These are phyloP conservation scores for Mactra quadrangularis DNA, from an alignment of 1,140 invertebrate genomes.

Conservation along the genomic window DNA sequence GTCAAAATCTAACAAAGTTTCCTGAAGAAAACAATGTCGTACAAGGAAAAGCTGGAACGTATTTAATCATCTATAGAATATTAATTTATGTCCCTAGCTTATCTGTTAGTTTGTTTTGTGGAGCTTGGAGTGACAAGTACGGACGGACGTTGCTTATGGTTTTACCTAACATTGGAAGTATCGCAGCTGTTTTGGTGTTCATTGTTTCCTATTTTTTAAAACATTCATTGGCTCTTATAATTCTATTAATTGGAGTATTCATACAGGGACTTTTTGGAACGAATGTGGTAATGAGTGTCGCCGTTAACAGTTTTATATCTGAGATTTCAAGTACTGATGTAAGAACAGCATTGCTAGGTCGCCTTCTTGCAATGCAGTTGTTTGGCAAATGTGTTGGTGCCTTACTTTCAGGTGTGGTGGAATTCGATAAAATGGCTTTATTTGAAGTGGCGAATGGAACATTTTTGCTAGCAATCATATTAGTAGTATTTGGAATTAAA, in stretches of 20 bases:
- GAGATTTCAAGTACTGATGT: not conserved
- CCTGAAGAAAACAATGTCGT: not conserved
- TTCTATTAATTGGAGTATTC: not conserved
- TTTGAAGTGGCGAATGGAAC: not conserved
- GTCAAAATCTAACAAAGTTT: not conserved
- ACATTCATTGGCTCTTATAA: not conserved
- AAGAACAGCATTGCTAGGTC: not conserved
- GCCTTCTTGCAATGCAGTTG: not conserved
- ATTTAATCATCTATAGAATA: not conserved
- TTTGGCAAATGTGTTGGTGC: not conserved
- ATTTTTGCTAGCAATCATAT: not conserved
- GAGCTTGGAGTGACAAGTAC: constrained; percentile 14
- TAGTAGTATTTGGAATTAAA: not conserved
- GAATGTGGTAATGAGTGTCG: not conserved
- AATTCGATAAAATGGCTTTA: not conserved
- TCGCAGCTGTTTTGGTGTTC: not conserved
- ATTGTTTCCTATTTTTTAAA: not conserved
- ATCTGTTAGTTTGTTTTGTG: not conserved
- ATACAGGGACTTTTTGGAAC: not conserved
- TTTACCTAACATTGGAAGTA: not conserved
- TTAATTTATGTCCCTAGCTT: not conserved
- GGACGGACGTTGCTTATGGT: not conserved
- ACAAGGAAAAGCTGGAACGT: not conserved
- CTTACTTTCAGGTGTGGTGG: not conserved
- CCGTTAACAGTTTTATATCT: not conserved